Evolutionary conservation across 2,113 vertebrate species (phyloP), one percentile per base, ranked within the genome.

Genomic region (Poeciliopsis turrubarensis): DNA sequence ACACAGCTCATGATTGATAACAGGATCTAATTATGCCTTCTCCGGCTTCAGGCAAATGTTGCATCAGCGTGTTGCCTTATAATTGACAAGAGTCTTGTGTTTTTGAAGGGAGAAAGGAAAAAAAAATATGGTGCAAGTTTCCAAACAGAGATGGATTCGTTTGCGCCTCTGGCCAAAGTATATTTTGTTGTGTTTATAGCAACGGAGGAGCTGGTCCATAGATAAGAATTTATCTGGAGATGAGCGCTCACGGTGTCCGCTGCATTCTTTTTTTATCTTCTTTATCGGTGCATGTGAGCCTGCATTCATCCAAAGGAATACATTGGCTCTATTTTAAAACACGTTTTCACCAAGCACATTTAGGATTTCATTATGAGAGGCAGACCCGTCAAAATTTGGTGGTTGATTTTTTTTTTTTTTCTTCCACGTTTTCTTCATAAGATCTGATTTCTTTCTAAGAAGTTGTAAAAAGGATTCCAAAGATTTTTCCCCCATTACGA

Each of bases 101-200:
- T 29, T 54, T 70, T 76, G 54, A 61, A 72, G 66, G 29, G 34
- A 11, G n/a, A 62, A 32, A 25, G 41, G 41, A 17, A 26, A 15
- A 12, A 12, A 70, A 76, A 75, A 29, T 29, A 29, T 68, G 13
- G 69, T 44, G 27, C 64, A 73, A 2, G 29, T 4, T 70, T 1
- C 12, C 15, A 62, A 79, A 68, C 47, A 61, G 44, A 57, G 44
- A 70, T 34, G 62, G 26, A 77, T 19, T 41, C 32, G 13, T 31
- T 1, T 41, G 70, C 60, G 15, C 63, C 25, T 67, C 8, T 1
- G 65, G 51, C 22, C 26, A 27, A 70, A 70, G 7, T 69, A 60
- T 63, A 29, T 68, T 72, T 72, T 68, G 75, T 37, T 81, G 34
- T 81, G 72, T 87, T 90, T 85, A 72, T 91, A 84, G 91, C 90